phyloP scores from a whole-genome alignment of 1,140 invertebrate species.

The Polypedilum vanderplanki region DNA sequence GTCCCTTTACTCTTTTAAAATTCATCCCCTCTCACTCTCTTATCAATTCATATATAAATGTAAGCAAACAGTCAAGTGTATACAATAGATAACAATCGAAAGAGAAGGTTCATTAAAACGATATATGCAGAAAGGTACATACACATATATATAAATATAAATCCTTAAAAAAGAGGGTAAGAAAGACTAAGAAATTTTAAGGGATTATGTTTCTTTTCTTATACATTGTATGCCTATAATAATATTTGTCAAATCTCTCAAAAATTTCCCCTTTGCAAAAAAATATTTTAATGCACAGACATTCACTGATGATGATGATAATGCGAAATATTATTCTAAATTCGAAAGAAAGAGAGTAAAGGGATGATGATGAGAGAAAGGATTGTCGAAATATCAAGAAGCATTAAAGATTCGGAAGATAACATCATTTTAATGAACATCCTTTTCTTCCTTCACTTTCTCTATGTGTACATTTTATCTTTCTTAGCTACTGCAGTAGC shows the following conservation, averaged over 20 bases:
- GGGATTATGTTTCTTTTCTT: neutral
- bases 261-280: neutral
- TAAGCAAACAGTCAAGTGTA: no score
- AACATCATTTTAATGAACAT: conserved; percentile 28
- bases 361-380: neutral
- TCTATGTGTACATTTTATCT: neutral
- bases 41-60: no score
- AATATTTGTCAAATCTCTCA: conserved; percentile 20
- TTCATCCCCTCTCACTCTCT: no score
- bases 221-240: neutral
- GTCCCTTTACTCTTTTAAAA: no score
- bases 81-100: no score
- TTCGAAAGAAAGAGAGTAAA: neutral
- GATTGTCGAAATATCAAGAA: neutral
- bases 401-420: neutral
- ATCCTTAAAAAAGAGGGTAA: neutral
- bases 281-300: neutral
- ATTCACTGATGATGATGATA: neutral
- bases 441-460: neutral
- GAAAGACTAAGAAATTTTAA: neutral
- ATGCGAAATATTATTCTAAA: neutral
- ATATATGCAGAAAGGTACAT: no score
- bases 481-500: no score
- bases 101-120: no score
- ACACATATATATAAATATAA: no score